These are phyloP conservation scores for Podilymbus podiceps DNA, from an alignment of 2,113 vertebrate species.

Conservation along the genomic window DNA sequence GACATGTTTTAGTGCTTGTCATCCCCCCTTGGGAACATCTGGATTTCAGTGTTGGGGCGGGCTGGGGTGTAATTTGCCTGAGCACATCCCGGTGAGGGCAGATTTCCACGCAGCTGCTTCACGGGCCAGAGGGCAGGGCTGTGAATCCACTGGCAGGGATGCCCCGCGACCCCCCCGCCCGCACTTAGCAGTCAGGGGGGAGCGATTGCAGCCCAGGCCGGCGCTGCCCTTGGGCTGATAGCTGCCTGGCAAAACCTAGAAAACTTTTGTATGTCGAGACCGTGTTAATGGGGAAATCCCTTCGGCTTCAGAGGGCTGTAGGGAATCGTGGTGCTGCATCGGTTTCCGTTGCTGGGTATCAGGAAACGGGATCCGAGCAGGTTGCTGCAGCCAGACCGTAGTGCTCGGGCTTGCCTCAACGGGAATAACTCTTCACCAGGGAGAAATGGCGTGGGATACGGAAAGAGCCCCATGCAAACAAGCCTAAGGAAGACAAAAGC, in stretches of 20 bases:
- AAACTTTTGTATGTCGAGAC: not conserved
- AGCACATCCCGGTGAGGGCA: rapidly evolving
- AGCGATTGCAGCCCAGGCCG: rapidly evolving
- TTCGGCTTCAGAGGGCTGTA: not conserved
- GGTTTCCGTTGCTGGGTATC: too few species aligned
- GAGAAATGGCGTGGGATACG: not conserved
- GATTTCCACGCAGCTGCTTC: not conserved
- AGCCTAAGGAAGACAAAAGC: not conserved
- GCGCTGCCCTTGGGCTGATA: not conserved
- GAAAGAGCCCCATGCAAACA: not conserved
- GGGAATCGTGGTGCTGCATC: not conserved
- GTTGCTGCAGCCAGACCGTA: rapidly evolving
- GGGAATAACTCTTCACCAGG: not conserved
- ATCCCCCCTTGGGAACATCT: not conserved
- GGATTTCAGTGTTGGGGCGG: not conserved
- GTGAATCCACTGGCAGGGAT: rapidly evolving
- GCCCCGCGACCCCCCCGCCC: too few species aligned
- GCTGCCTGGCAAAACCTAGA: too few species aligned
- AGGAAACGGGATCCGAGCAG: rapidly evolving
- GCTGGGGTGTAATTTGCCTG: not conserved
- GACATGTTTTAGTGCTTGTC: not conserved
- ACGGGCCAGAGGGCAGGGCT: not conserved
- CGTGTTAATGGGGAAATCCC: not conserved
- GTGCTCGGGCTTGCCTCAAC: not conserved
- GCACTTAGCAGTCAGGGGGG: too few species aligned